These are phyloP conservation scores for Xestia xanthographa DNA, from an alignment of 2,888 invertebrate genomes.

Conservation along the genomic window DNA sequence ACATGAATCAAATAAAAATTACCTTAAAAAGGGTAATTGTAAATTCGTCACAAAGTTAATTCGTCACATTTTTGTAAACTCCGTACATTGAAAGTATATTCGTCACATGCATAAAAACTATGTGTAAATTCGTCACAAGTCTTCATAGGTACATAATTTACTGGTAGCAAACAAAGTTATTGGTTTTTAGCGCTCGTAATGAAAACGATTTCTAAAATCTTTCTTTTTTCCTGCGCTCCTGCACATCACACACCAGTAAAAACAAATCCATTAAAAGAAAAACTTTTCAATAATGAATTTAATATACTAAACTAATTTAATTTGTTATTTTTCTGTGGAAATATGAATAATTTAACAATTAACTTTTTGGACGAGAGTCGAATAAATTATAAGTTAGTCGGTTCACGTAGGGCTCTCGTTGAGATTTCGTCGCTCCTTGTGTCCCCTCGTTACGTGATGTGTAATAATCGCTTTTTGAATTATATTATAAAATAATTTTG, in stretches of 20 bases:
- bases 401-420: conserved; percentile 50
- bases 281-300: conserved; percentile 9
- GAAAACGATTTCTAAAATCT: no score
- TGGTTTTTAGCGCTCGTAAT: no score
- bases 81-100: no score
- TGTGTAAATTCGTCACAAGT: no score
- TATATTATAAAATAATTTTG: conserved; percentile 27
- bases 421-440: conserved; percentile 7
- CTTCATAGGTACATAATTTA: no score
- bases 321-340: conserved; percentile 45
- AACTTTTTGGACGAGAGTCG: conserved; percentile 36
- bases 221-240: no score
- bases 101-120: no score
- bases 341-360: conserved; percentile 51
- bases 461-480: conserved; percentile 46
- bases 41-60: no score
- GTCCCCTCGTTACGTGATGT: conserved; percentile 37
- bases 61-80: no score
- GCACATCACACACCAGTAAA: no score
- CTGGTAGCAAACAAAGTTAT: no score
- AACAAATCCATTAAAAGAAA: conserved; percentile 8
- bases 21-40: conserved; percentile 5
- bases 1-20: not conserved
- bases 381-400: conserved; percentile 53
- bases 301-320: conserved; percentile 28